phyloP scores from a whole-genome alignment of 2,797 vertebrate genomes.

The Thripadectes ignobilis region DNA sequence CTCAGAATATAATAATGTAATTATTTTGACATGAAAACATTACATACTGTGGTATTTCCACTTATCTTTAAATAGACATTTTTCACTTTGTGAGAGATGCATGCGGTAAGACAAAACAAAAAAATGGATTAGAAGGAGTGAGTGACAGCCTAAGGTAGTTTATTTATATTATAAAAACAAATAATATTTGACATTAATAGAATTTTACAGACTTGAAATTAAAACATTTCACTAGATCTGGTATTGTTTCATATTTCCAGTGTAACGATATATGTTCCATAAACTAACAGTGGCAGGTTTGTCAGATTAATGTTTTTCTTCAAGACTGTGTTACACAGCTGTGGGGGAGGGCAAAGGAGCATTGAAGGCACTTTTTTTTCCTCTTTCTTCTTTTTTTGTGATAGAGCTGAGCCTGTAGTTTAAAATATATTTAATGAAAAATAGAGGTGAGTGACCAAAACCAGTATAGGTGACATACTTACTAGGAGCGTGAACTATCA shows the following conservation, averaged over 20 bases:
- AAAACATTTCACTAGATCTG: slow-evolving; percentile 27
- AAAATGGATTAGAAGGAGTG: slow-evolving; percentile 69
- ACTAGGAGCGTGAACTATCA: slow-evolving; percentile 11
- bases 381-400: not conserved
- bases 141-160: slow-evolving; percentile 72
- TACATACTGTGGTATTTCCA: slow-evolving; percentile 74
- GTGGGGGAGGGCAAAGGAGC: not conserved
- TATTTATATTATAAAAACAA: slow-evolving; percentile 75
- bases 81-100: slow-evolving; percentile 73
- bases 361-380: not conserved
- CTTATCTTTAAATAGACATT: slow-evolving; percentile 78
- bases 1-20: slow-evolving; percentile 79
- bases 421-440: slow-evolving; percentile 13
- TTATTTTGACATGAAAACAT: slow-evolving; percentile 82
- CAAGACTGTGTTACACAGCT: not conserved
- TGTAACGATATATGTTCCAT: not conserved
- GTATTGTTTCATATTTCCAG: slow-evolving; percentile 11
- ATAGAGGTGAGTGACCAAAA: slow-evolving; percentile 1
- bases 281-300: not conserved
- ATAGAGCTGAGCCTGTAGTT: not conserved
- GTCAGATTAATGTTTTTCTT: not conserved
- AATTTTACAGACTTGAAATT: slow-evolving; percentile 55
- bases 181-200: slow-evolving; percentile 61
- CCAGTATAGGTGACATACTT: slow-evolving; percentile 15
- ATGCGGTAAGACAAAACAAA: slow-evolving; percentile 75